A percentile compares a stretch with the other conserved stretches of the same genome.
Conservation (phyloP, 2,888 invertebrate genomes). For the Slavum lentiscoides region DNA sequence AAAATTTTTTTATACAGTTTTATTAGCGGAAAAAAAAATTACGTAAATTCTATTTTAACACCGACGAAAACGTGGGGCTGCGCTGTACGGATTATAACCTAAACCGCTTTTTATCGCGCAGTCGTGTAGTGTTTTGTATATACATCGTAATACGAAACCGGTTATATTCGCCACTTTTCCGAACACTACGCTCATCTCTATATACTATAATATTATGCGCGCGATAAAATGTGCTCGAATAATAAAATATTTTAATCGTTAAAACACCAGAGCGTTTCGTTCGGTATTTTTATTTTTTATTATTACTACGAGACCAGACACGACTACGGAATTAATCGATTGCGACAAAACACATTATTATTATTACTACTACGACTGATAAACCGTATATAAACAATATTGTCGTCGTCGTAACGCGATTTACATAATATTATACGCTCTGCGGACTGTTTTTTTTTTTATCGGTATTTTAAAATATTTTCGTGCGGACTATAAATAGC, state of each 20-base stretch:
- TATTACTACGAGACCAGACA: background rate
- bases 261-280: background rate
- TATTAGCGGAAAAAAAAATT: conserved; percentile 11
- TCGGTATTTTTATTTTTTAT: background rate
- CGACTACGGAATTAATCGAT: conserved; percentile 5
- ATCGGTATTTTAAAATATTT: no score
- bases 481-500: no score
- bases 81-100: conserved; percentile 6
- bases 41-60: conserved; percentile 36
- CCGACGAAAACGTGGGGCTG: background rate
- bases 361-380: background rate
- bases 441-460: no score
- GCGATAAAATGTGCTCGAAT: background rate
- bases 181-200: no score
- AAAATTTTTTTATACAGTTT: conserved; percentile 19
- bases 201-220: no score
- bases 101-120: conserved; percentile 37
- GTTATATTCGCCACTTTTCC: conserved; percentile 30
- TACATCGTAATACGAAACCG: conserved; percentile 32
- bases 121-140: no score
- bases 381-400: background rate
- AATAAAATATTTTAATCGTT: conserved; percentile 22
- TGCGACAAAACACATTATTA: background rate
- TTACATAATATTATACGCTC: no score
- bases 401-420: no score